Base-by-base conservation (phyloP, 2,888 invertebrate species). In the Heliconius cydno region DNA sequence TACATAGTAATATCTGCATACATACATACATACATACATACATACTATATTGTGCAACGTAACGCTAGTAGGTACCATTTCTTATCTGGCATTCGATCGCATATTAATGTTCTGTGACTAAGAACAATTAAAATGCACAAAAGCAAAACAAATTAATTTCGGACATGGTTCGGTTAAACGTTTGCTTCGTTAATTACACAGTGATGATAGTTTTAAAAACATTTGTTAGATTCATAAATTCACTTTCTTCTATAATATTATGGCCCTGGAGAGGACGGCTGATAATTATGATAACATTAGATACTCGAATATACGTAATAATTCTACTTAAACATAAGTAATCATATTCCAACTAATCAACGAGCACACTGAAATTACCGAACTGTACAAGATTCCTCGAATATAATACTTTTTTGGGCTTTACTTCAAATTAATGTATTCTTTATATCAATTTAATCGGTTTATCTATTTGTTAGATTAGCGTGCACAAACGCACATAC, bases 41-140 rank as follows among this genome's bases (percentile, higher is more conserved):
- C 7, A 74, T 30, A 13, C 68, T 67, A 41, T 57, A 38, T 78
- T 68, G 7, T 41, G 28, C 60, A 68, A 57, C 38, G 28, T 34
- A 78, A 68, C 41, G 41, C 34, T 25, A 72, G 25, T 74, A 73
- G 0, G 34, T 34, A 34, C 34, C 34, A 15, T 74, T 77, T 65
- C 65, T 82, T 77, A 82, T 82, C 82, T 78, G 34, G 63, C n/a
- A 46, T 73, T 30, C 38, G 73, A 80, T 82, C 78, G 38, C 65
- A 75, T 57, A 79, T 75, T 78, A 74, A 82, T 78, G 76, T 72
- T 72, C 79, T 83, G 82, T 81, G 79, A 83, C 82, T 74, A 74
- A 78, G 77, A 81, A 78, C 81, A 79, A 79, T 82, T 82, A 82
- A 75, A 68, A 79, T 79, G 41, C 67, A 68, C 67, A 78, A 78